phyloP scores from a whole-genome alignment of 92 coral and sea anemone genomes.

The Actinostola sp. region DNA sequence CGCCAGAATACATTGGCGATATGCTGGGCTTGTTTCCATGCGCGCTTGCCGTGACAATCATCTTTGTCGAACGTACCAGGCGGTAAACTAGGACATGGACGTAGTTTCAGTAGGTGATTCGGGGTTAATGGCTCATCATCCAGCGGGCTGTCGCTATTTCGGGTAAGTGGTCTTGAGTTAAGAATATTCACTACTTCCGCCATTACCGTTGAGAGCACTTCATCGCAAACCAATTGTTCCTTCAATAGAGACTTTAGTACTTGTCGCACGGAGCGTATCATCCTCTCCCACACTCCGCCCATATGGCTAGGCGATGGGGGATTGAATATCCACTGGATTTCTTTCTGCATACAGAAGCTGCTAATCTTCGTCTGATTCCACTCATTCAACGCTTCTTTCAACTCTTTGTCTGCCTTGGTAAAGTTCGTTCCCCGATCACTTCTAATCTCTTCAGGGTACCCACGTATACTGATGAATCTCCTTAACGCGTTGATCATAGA shows the following conservation, averaged over 20 bases:
- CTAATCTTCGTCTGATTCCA: slow-evolving; percentile 18
- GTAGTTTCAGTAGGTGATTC: slow-evolving; percentile 49
- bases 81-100: slow-evolving; percentile 34
- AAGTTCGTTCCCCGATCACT: slow-evolving; percentile 47
- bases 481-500: slow-evolving; percentile 57
- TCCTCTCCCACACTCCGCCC: slow-evolving; percentile 52
- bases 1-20: slow-evolving; percentile 60
- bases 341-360: slow-evolving; percentile 28
- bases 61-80: slow-evolving; percentile 42
- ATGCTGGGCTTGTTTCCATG: slow-evolving; percentile 76
- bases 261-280: slow-evolving; percentile 29
- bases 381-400: background rate
- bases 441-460: slow-evolving; percentile 32
- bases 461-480: slow-evolving; percentile 31
- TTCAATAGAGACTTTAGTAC: slow-evolving; percentile 30
- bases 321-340: slow-evolving; percentile 36
- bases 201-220: slow-evolving; percentile 42
- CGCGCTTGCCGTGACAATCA: slow-evolving; percentile 38
- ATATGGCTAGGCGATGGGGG: slow-evolving; percentile 50
- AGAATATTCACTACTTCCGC: slow-evolving; percentile 40
- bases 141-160: slow-evolving; percentile 30
- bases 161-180: slow-evolving; percentile 51
- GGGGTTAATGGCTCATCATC: slow-evolving; percentile 50
- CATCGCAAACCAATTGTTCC: slow-evolving; percentile 50
- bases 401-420: slow-evolving; percentile 30